phyloP scores from a whole-genome alignment of 2,113 vertebrate genomes.

The Pedetes capensis region DNA sequence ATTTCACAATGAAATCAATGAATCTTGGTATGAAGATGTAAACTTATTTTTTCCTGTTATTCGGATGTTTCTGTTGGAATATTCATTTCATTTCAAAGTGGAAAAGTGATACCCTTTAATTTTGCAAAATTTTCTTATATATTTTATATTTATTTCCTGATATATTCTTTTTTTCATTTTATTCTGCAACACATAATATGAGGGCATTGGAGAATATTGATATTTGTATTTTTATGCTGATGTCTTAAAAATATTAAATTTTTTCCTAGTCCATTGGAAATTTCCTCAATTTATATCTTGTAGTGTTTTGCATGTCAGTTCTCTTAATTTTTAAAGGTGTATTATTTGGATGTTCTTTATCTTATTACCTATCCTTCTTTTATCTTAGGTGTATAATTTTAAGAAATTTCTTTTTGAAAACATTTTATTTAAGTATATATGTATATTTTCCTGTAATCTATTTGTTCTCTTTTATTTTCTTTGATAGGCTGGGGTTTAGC shows the following conservation, averaged over 20 bases:
- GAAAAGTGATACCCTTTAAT: not conserved
- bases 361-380: not conserved
- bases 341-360: not conserved
- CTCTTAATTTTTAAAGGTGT: not conserved
- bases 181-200: not conserved
- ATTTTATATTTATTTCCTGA: not conserved
- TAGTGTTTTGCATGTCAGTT: not conserved
- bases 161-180: not conserved
- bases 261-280: not conserved
- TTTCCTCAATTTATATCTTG: not conserved
- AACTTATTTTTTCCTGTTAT: not conserved
- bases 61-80: not conserved
- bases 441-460: not conserved
- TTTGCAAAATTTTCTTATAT: not conserved
- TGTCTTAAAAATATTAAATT: not conserved
- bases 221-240: not conserved
- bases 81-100: not conserved
- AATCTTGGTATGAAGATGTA: not conserved
- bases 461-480: not conserved
- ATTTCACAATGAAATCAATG: not conserved
- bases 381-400: not conserved
- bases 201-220: not conserved
- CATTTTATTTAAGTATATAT: too few species aligned
- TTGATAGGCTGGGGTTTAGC: too few species aligned
- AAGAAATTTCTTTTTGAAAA: not conserved